Conservation (phyloP, 2,888 invertebrate genomes). For the Argyresthia albistria region DNA sequence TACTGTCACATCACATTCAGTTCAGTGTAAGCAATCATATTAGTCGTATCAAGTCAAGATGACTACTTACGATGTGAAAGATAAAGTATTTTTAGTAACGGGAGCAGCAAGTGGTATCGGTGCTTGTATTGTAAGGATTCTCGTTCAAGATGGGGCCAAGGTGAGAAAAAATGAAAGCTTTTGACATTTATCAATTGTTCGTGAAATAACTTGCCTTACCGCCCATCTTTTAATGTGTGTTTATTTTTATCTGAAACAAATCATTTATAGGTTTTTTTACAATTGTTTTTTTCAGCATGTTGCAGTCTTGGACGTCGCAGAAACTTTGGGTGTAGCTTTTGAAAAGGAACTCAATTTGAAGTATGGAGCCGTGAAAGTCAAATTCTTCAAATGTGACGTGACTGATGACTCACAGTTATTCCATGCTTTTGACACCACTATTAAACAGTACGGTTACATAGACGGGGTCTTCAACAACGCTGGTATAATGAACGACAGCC, state of each 20-base stretch:
- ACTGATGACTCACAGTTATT: conserved; percentile 25
- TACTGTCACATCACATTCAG: too few species aligned
- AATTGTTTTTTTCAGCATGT: conserved; percentile 26
- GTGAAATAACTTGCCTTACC: too few species aligned
- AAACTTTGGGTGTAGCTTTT: conserved; percentile 18
- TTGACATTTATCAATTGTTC: too few species aligned
- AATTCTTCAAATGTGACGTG: conserved; percentile 33
- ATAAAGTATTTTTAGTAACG: conserved; percentile 34
- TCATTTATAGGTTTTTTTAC: too few species aligned
- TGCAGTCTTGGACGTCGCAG: conserved; percentile 28
- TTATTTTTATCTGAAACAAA: too few species aligned
- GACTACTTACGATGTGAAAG: conserved; percentile 21
- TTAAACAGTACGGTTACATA: conserved; percentile 32
- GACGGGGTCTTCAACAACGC: conserved; percentile 50
- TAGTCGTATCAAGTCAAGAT: neutral
- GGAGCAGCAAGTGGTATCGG: conserved; percentile 40
- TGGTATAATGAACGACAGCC: conserved; percentile 46
- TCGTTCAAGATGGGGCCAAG: conserved; percentile 31
- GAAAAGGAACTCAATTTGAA: conserved; percentile 26
- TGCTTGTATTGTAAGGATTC: conserved; percentile 21
- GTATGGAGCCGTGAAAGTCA: conserved; percentile 22
- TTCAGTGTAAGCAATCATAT: too few species aligned
- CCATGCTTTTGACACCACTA: conserved; percentile 23
- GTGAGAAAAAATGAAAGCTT: conserved; percentile 14
- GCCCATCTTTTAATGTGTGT: too few species aligned